phyloP scores from a whole-genome alignment of 2,888 invertebrate genomes.

The Diaprepes abbreviatus region DNA sequence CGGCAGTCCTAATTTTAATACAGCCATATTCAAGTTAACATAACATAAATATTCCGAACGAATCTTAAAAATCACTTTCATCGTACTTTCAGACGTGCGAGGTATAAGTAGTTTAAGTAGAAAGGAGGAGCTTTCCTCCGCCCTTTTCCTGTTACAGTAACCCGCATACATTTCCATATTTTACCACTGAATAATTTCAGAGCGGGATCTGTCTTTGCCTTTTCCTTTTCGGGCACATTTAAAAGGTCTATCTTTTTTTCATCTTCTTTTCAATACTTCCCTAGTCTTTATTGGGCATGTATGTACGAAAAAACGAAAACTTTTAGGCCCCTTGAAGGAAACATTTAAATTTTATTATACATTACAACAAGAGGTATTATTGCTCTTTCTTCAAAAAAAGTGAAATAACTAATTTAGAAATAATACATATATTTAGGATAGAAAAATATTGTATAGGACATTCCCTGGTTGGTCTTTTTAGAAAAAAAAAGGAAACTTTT shows the following conservation, averaged over 20 bases:
- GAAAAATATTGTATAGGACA: too few species aligned
- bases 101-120: conserved; percentile 40
- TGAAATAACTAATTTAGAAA: too few species aligned
- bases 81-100: conserved; percentile 26
- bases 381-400: too few species aligned
- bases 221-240: conserved; percentile 22
- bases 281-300: conserved; percentile 4
- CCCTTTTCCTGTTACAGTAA: conserved; percentile 54
- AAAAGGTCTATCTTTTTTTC: conserved; percentile 19
- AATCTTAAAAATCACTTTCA: conserved; percentile 26
- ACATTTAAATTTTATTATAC: neutral
- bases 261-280: conserved; percentile 11
- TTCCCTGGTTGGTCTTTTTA: too few species aligned
- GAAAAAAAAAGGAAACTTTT: too few species aligned
- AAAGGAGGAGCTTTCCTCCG: conserved; percentile 40
- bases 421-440: too few species aligned
- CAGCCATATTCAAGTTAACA: neutral
- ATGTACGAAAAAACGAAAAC: neutral
- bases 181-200: conserved; percentile 41
- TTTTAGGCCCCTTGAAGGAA: neutral
- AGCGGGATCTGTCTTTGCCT: conserved; percentile 27
- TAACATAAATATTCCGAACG: conserved; percentile 11
- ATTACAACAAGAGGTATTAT: too few species aligned
- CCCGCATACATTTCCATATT: conserved; percentile 55
- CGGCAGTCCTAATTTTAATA: too few species aligned